Conservation (phyloP, 2,888 invertebrate species). For the Diarsia dahlii region DNA sequence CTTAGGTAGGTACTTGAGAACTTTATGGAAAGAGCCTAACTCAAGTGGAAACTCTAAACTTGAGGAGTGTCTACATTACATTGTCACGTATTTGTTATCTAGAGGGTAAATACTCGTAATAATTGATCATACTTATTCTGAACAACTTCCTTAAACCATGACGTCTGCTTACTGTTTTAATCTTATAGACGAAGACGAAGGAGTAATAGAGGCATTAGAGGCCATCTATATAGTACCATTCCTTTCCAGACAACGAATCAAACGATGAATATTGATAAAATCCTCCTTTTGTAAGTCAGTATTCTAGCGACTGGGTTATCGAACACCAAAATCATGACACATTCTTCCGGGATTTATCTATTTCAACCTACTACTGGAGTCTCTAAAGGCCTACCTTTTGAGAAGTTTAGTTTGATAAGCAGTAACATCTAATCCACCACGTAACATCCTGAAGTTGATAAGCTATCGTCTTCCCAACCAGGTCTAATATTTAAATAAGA, state of each 20-base stretch:
- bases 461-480: slow-evolving; percentile 14
- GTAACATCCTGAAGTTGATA: slow-evolving; percentile 29
- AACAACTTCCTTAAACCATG: slow-evolving; percentile 8
- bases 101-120: background rate
- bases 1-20: background rate
- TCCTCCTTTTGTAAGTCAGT: no score
- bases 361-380: background rate
- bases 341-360: background rate
- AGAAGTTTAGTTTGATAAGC: slow-evolving; percentile 22
- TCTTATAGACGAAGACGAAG: no score
- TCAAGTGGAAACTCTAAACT: background rate
- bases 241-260: background rate
- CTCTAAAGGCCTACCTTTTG: background rate
- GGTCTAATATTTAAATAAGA: slow-evolving; percentile 31
- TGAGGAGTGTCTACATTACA: slow-evolving; percentile 10
- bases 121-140: background rate
- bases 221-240: no score
- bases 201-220: no score
- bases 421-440: slow-evolving; percentile 24
- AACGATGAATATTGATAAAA: no score
- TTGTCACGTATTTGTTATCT: slow-evolving; percentile 40
- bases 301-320: background rate
- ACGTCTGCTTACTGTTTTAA: no score
- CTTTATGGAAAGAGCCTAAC: background rate
- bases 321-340: background rate